These are phyloP conservation scores for Muscicapa comitata DNA, from an alignment of 2,797 vertebrate genomes.

Conservation along the genomic window DNA sequence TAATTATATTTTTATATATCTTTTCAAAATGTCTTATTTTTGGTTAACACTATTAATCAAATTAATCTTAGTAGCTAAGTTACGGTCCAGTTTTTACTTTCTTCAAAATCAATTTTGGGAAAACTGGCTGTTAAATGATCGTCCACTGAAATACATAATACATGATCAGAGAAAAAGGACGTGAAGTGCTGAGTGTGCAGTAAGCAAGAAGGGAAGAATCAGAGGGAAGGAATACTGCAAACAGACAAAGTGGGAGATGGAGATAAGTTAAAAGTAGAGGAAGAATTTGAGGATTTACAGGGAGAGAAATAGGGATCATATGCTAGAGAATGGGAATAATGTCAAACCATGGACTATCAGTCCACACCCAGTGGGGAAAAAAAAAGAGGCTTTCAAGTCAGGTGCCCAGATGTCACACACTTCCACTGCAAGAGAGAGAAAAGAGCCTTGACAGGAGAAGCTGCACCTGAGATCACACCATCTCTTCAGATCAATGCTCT, in stretches of 20 bases:
- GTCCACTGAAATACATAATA: neutral
- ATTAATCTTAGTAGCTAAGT: neutral
- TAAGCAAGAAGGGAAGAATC: neutral
- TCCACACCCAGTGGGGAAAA: neutral
- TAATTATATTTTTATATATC: neutral
- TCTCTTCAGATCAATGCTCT: neutral
- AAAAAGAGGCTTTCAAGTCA: neutral
- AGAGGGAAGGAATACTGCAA: neutral
- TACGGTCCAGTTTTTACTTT: neutral
- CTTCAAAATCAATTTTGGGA: neutral
- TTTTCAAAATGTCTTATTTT: neutral
- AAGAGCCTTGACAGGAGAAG: neutral
- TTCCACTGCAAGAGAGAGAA: neutral
- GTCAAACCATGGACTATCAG: neutral
- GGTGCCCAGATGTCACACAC: neutral
- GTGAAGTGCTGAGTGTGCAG: neutral
- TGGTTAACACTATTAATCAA: neutral
- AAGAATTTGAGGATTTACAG: neutral
- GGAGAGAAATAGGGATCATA: neutral
- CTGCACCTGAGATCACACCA: neutral
- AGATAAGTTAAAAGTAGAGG: neutral
- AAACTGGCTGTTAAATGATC: neutral
- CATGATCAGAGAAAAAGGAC: neutral
- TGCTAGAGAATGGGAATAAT: neutral
- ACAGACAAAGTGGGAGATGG: neutral